Percentiles rank a stretch among this genome's conserved stretches.
Conservation (phyloP, 1,140 invertebrate genomes). For the Mamestra configurata region DNA sequence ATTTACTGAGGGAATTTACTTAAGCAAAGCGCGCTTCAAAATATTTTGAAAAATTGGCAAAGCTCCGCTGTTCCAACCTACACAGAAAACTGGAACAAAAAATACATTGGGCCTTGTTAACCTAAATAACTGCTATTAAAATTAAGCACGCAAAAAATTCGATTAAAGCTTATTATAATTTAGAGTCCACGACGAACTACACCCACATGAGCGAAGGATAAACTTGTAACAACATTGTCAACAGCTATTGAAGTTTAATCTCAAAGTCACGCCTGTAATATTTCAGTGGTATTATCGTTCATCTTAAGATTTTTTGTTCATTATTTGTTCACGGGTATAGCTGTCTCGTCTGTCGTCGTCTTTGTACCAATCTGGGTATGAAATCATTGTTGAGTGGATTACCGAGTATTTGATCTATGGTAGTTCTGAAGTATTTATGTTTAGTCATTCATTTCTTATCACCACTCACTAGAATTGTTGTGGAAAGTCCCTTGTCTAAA, state of each 20-base stretch:
- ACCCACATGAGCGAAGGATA: slow-evolving; percentile 5
- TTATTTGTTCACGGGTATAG: slow-evolving; percentile 15
- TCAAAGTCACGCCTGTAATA: slow-evolving; percentile 41
- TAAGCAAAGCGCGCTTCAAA: too few species aligned
- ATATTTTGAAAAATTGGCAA: background rate
- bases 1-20: too few species aligned
- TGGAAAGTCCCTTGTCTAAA: slow-evolving; percentile 17
- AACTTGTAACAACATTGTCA: slow-evolving; percentile 27
- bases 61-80: background rate
- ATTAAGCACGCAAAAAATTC: background rate
- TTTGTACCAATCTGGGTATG: slow-evolving; percentile 17
- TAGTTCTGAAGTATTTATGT: slow-evolving; percentile 7
- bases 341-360: background rate
- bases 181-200: background rate
- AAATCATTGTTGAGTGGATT: slow-evolving; percentile 44
- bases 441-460: slow-evolving; percentile 23
- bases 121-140: slow-evolving; percentile 14
- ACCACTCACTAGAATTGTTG: background rate
- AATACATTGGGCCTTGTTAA: slow-evolving; percentile 4
- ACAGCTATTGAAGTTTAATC: slow-evolving; percentile 35
- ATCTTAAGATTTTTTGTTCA: slow-evolving; percentile 35
- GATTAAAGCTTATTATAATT: slow-evolving; percentile 28
- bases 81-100: background rate
- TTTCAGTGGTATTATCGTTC: slow-evolving; percentile 42
- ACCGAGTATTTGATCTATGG: slow-evolving; percentile 12